Conservation (phyloP, 2,113 vertebrate genomes). For the Aspidoscelis tigris region DNA sequence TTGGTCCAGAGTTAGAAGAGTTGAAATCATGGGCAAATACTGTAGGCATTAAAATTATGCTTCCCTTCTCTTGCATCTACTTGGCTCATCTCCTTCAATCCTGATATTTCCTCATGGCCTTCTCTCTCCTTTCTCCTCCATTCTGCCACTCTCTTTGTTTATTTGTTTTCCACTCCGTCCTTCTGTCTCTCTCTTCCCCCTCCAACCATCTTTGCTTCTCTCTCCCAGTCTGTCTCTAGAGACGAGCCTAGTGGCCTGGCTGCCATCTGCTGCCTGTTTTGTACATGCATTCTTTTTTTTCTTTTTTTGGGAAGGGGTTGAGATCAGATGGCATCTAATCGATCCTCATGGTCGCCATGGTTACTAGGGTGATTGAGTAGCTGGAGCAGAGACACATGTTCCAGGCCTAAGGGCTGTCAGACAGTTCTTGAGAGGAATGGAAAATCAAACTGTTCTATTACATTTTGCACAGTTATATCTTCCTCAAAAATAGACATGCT, state of each 20-base stretch:
- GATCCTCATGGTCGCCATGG: conserved; percentile 88
- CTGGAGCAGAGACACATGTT: conserved; percentile 80
- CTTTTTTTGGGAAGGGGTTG: conserved; percentile 74
- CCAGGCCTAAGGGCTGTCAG: conserved; percentile 78
- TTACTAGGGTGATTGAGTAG: conserved; percentile 87
- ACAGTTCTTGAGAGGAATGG: conserved; percentile 71
- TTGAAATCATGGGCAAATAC: no score
- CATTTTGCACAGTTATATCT: conserved; percentile 68
- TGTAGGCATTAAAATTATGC: no score
- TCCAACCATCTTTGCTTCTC: conserved; percentile 12
- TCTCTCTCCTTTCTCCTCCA: conserved; percentile 36
- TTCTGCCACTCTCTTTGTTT: conserved; percentile 41
- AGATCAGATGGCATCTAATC: conserved; percentile 90
- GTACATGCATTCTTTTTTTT: conserved; percentile 10
- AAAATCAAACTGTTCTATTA: conserved; percentile 63
- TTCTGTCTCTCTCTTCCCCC: not conserved
- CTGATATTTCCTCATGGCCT: conserved; percentile 38
- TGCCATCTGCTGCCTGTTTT: conserved; percentile 84
- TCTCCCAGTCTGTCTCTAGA: conserved; percentile 75
- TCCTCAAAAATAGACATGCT: conserved; percentile 25
- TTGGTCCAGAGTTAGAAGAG: no score
- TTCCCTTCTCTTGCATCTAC: not conserved
- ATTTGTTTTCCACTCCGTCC: conserved; percentile 38
- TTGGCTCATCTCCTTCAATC: not conserved
- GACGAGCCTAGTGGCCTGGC: conserved; percentile 81